A percentile compares a stretch with the other conserved stretches of the same genome.
These are phyloP conservation scores for Sebastes diaconus DNA, from an alignment of 2,797 vertebrate genomes.

Conservation along the genomic window DNA sequence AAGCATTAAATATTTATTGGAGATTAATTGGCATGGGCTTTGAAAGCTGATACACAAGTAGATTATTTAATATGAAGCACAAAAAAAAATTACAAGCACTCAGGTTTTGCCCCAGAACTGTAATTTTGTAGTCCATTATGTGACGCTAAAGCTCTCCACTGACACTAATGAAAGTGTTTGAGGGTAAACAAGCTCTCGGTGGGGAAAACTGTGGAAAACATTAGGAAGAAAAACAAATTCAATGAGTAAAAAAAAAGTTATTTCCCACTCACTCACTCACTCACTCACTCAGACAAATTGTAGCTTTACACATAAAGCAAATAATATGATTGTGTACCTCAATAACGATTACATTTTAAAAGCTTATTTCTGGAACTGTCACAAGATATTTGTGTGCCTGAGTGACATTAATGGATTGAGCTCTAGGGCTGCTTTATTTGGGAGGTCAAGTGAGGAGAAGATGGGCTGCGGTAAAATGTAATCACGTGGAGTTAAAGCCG, in stretches of 20 bases:
- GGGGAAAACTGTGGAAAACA: constrained; percentile 20
- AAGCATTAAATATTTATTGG: constrained; percentile 55
- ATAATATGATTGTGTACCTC: constrained; percentile 16
- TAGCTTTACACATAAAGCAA: constrained; percentile 19
- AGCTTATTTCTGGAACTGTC: constrained; percentile 52
- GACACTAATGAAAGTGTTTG: constrained; percentile 40
- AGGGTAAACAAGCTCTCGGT: constrained; percentile 16
- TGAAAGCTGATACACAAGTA: not conserved
- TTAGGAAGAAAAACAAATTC: constrained; percentile 27
- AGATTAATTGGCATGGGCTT: constrained; percentile 24
- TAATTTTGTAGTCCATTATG: constrained; percentile 20
- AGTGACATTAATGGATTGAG: constrained; percentile 68
- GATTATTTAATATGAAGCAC: constrained; percentile 27
- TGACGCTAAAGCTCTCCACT: constrained; percentile 11
- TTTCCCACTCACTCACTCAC: not conserved
- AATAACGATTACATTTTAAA: constrained; percentile 59
- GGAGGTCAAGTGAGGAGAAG: constrained; percentile 56
- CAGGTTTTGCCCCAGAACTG: constrained; percentile 14
- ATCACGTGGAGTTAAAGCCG: constrained; percentile 64
- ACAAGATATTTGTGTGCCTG: constrained; percentile 46
- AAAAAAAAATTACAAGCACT: not conserved
- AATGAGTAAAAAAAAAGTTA: not conserved
- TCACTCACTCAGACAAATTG: constrained; percentile 26
- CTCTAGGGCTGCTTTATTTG: constrained; percentile 49
- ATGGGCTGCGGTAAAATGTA: constrained; percentile 54